Evolutionary conservation across 2,888 invertebrate genomes (phyloP), one percentile per base, ranked within the genome.

Genomic region (Steinernema carpocapsae): DNA sequence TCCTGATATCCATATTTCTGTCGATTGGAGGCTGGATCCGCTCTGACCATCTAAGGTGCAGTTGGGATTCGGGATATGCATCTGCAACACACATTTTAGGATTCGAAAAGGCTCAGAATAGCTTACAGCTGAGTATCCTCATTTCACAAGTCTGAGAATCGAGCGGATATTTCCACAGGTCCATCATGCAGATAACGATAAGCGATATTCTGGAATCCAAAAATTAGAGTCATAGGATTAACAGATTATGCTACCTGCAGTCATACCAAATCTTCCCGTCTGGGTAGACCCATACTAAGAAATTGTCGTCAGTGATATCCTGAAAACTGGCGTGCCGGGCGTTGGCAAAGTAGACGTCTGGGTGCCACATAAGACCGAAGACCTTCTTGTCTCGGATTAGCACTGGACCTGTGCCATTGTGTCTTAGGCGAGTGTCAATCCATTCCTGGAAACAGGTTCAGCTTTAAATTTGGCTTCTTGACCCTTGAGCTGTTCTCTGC

Each of bases 171-270:
- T 89, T 90, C 77, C 78, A 89, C n/a, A 90, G 87, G 76, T 90
- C 90, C 90, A 90, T 90, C 90, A 90, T 90, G 80, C 90, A 90
- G 7, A 90, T 90, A 80, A 90, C 90, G 0, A 88, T 88, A 71
- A 90, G 82, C 77, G 89, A 90, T 74, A 90, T 84, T 78, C 90
- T 90, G 85, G 24, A 59, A 22, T 37, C 0, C 29, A 52, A 14
- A 14, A 22, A 52, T 22, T 32, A 24, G 12, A 12, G 43, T 70
- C 73, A 6, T 37, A 37, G 37, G 37, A 37, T 37, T n/a, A 37
- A 37, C 17, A 12, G 26, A 1, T 73, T 24, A 19, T 1, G 12
- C 26, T 12, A 75, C 78, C 78, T 74, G 74, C 79, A 81, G 52
- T 82, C 86, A 76, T 86, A 87, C 86, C 85, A 86, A 46, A 87